Base-by-base conservation (phyloP, 2,797 vertebrate genomes). In the Sebastes cheni region DNA sequence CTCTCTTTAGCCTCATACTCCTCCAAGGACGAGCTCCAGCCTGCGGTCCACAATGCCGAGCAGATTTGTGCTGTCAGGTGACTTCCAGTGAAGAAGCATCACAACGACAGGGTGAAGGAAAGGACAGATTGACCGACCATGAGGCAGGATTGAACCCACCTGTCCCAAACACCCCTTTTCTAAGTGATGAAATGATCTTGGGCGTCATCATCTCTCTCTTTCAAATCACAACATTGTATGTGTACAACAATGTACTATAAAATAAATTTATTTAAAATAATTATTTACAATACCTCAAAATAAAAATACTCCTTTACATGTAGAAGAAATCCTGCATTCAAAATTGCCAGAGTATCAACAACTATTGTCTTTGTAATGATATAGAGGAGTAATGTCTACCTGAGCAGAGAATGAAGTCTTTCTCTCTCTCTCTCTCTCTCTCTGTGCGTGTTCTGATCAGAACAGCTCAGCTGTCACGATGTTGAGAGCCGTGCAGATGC, bases 1-100 rank as follows among this genome's bases (percentile, higher is more conserved):
- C 32, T 56, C 27, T 34, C 12, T 42, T 29, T 69, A 30, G 8
- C 12, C 13, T 58, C 36, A 34, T 34, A 36, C 18, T 50, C 36
- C 54, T 36, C 23, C 18, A 23, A 68, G 46, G 32, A 36, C 1
- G 1, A 66, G 34, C n/a, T 25, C 50, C 67, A 13, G 61, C 60
- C 20, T 25, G 50, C 22, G 32, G 55, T 36, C 55, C 9, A 30
- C 55, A 60, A 27, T 14, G 29, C 65, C 27, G 55, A 27, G 39
- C 46, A 77, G 58, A 72, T 72, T 32, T 56, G 10, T 78, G 27
- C 60, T 78, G 50, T 71, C 14, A 66, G 68, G 11, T 52, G 29
- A 22, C 6, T 46, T 54, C 25, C 34, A 46, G 23, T 42, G 67
- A 70, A 58, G 50, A 46, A 42, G 34, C 59, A 42, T 68, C 66